These are phyloP conservation scores for Camelus bactrianus DNA, from an alignment of 2,113 vertebrate genomes.

Conservation along the genomic window DNA sequence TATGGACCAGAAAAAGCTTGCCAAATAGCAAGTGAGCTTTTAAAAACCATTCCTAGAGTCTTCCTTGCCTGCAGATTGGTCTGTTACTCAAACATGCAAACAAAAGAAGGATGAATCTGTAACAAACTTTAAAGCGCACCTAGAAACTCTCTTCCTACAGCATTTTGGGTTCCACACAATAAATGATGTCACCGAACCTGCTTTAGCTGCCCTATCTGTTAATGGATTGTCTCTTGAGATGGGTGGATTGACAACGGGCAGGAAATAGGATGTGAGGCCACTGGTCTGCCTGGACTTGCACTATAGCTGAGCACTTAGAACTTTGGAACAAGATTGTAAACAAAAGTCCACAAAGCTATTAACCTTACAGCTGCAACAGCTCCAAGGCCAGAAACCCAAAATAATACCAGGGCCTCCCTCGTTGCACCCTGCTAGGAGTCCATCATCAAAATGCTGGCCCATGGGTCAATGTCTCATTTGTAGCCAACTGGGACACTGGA, in stretches of 20 bases:
- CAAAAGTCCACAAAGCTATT: background rate
- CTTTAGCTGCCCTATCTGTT: background rate
- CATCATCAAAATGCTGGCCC: background rate
- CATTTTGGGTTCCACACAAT: background rate
- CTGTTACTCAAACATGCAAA: background rate
- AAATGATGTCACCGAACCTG: background rate
- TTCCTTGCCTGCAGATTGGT: background rate
- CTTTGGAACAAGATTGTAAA: background rate
- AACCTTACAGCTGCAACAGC: background rate
- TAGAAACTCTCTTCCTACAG: background rate
- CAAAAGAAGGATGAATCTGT: background rate
- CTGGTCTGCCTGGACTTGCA: background rate
- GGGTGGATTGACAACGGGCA: background rate
- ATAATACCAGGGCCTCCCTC: background rate
- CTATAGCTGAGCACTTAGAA: background rate
- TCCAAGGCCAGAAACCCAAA: background rate
- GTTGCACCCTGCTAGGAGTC: fast-evolving
- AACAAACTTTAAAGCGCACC: background rate
- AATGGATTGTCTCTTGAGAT: background rate
- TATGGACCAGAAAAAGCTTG: background rate
- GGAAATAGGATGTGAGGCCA: background rate
- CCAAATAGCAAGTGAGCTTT: background rate
- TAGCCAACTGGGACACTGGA: background rate
- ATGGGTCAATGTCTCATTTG: background rate
- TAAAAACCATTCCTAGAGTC: background rate